Percentiles rank a stretch among this genome's conserved stretches.
These are phyloP conservation scores for Dryococelus australis DNA, from an alignment of 2,888 invertebrate genomes.

Conservation along the genomic window DNA sequence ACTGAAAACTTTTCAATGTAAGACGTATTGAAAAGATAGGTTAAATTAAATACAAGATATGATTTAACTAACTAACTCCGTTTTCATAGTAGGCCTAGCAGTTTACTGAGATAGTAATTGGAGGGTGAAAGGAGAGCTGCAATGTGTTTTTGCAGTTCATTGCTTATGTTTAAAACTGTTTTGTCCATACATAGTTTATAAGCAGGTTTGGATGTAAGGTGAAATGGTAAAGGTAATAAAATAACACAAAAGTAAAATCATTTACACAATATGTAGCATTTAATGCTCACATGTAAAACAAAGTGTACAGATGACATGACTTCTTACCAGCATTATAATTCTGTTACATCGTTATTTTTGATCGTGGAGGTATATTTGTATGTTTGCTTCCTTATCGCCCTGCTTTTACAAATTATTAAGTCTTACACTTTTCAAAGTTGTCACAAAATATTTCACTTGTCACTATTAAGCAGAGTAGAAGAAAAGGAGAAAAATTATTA, in stretches of 20 bases:
- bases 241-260: constrained; percentile 40
- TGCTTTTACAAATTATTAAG: constrained; percentile 35
- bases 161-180: background rate
- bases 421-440: constrained; percentile 33
- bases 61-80: too few species aligned
- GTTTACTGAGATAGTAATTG: too few species aligned
- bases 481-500: constrained; percentile 18
- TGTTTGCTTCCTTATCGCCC: constrained; percentile 33
- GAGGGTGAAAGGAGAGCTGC: background rate
- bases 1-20: too few species aligned
- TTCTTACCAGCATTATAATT: constrained; percentile 39
- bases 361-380: constrained; percentile 43
- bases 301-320: constrained; percentile 43
- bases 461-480: constrained; percentile 29
- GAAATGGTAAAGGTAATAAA: constrained; percentile 13
- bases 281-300: constrained; percentile 50
- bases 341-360: constrained; percentile 33
- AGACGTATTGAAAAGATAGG: too few species aligned
- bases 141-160: background rate
- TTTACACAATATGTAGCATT: constrained; percentile 51
- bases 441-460: constrained; percentile 41
- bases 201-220: background rate
- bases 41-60: too few species aligned
- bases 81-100: too few species aligned
- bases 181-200: background rate